These are phyloP conservation scores for Maccullochella peelii DNA, from an alignment of 2,113 vertebrate genomes.

Conservation along the genomic window DNA sequence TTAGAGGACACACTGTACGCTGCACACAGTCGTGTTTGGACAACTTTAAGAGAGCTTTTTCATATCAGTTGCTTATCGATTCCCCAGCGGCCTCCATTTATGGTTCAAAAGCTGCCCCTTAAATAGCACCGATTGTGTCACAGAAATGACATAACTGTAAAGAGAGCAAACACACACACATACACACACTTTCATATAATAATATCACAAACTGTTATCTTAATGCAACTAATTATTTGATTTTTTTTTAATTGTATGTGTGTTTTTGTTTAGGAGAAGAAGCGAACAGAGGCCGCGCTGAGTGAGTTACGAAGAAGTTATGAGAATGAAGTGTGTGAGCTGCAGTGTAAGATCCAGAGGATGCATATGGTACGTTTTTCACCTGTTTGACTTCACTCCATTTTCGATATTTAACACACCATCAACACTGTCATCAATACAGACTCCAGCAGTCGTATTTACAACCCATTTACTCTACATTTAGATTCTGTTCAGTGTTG, in stretches of 20 bases:
- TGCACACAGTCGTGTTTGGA: slow-evolving; percentile 11
- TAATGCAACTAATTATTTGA: background rate
- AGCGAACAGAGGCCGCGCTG: slow-evolving; percentile 87
- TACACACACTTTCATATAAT: background rate
- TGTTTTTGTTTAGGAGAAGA: slow-evolving; percentile 85
- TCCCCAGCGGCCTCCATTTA: background rate
- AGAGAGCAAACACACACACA: background rate
- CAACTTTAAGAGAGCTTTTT: slow-evolving; percentile 15
- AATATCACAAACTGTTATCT: background rate
- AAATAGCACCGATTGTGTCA: slow-evolving; percentile 10
- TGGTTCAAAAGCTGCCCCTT: background rate
- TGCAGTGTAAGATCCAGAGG: slow-evolving; percentile 93
- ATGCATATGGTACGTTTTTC: slow-evolving; percentile 88
- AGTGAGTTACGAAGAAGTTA: slow-evolving; percentile 87
- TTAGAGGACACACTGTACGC: slow-evolving; percentile 19
- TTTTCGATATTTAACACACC: background rate
- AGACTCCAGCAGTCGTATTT: background rate
- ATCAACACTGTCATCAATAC: background rate
- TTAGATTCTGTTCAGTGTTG: background rate
- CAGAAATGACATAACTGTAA: background rate
- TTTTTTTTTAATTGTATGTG: background rate
- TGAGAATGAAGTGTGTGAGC: slow-evolving; percentile 92
- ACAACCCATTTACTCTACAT: background rate
- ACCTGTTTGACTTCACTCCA: background rate
- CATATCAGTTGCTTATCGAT: slow-evolving; percentile 27